Percentiles rank a stretch among this genome's conserved stretches.
Evolutionary conservation across 2,113 vertebrate species (phyloP).

Genomic region (Tragulus kanchil): DNA sequence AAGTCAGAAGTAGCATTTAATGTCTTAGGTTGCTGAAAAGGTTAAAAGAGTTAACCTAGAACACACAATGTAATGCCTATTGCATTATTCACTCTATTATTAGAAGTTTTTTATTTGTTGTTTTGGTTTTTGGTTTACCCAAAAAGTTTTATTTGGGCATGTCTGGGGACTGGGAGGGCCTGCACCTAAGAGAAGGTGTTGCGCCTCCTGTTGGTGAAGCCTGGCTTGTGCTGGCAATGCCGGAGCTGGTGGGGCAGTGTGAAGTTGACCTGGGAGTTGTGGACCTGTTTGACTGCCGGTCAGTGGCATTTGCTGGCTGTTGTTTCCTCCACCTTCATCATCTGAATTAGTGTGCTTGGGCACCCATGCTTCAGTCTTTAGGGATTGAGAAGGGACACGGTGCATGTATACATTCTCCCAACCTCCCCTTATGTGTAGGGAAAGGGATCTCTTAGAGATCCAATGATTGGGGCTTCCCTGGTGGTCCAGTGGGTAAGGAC

Average conservation of each 20-base stretch:
- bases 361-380: constrained; percentile 97
- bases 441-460: not conserved
- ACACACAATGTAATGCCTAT: not conserved
- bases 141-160: constrained; percentile 51
- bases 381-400: accelerated
- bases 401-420: not conserved
- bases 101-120: not conserved
- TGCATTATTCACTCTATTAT: not conserved
- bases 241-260: constrained; percentile 96
- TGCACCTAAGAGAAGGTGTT: constrained; percentile 95
- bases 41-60: constrained; percentile 13
- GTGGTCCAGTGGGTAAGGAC: too few species aligned
- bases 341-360: constrained; percentile 97
- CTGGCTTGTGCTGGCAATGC: constrained; percentile 96
- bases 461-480: too few species aligned
- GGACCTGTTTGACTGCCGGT: constrained; percentile 98
- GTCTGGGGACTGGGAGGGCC: not conserved
- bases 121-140: not conserved
- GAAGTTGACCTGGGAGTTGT: constrained; percentile 99
- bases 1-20: not conserved
- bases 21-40: not conserved
- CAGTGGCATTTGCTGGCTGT: constrained; percentile 96
- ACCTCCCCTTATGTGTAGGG: not conserved
- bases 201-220: constrained; percentile 99
- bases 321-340: constrained; percentile 98